Evolutionary conservation across 2,113 vertebrate species (phyloP), one percentile per base, ranked within the genome.

Genomic region (Dicrurus megarhynchus): DNA sequence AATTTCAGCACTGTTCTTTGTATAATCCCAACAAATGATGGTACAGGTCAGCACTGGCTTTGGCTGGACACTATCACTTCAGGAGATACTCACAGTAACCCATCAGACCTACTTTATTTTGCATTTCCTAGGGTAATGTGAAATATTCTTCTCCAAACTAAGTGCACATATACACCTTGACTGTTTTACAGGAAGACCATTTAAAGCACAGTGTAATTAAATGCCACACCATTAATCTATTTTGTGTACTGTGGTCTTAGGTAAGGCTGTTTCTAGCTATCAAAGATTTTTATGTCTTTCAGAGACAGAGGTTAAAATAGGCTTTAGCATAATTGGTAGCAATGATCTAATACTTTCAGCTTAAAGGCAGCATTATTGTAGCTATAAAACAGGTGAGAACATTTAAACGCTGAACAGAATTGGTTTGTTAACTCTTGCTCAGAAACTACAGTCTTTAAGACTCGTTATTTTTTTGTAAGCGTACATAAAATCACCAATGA

Each of bases 271-370:
- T 97, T 75, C 83, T 63, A 77, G 46, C 84, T 70, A 96, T 94
- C 84, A 95, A 94, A 93, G 60, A 85, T 79, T 86, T 94, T 97
- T 86, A 96, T 87, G 81, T 78, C 65, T 95, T 94, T 63, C 77
- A 81, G 74, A 90, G 83, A 96, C 22, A 4, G 65, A 88, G 73
- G 93, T 92, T 91, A 96, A 96, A 91, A 97, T 13, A 75, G 84
- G 70, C 26, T 87, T 93, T 93, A 95, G 87, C 30, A 22, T 92
- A 95, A 94, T 83, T 96, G 85, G 44, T 84, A 91, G 87, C 71
- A 78, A 89, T 92, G 84, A 95, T 93, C 82, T 85, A 92, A 89
- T 76, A 83, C 50, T 84, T 86, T 63, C 83, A 95, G 74, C 69
- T 86, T 94, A 95, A 90, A 95, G 64, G 56, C 39, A 71, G 91